Percentiles rank a stretch among this genome's conserved stretches.
These are phyloP conservation scores for Toxotes lorentzi DNA, from an alignment of 2,797 vertebrate species.

Conservation along the genomic window DNA sequence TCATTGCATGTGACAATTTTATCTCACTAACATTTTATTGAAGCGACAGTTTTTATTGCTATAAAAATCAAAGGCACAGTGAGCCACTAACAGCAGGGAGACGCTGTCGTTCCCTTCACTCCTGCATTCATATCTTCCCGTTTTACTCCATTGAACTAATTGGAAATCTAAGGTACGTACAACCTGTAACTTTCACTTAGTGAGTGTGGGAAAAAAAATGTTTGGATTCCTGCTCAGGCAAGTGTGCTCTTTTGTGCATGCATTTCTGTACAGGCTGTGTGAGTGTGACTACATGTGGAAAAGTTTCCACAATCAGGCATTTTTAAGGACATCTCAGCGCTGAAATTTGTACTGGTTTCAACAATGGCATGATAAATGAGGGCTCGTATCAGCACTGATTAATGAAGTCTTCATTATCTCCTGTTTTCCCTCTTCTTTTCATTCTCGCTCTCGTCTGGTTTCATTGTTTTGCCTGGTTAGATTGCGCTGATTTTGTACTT, in stretches of 20 bases:
- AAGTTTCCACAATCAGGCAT: slow-evolving; percentile 63
- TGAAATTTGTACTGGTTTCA: slow-evolving; percentile 67
- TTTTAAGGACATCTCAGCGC: slow-evolving; percentile 66
- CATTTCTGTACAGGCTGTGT: slow-evolving; percentile 29
- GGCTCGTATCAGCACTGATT: slow-evolving; percentile 71
- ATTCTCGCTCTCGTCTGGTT: slow-evolving; percentile 44
- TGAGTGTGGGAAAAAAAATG: slow-evolving; percentile 4
- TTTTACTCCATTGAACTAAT: slow-evolving; percentile 49
- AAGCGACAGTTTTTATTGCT: slow-evolving; percentile 43
- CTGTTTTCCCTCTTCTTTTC: slow-evolving; percentile 68
- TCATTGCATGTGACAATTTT: slow-evolving; percentile 52
- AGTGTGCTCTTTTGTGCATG: slow-evolving; percentile 7
- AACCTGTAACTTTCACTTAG: slow-evolving; percentile 44
- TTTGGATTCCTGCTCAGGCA: slow-evolving; percentile 19
- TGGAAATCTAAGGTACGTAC: slow-evolving; percentile 37
- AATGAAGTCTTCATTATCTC: slow-evolving; percentile 82
- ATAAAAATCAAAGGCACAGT: slow-evolving; percentile 54
- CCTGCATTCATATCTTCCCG: slow-evolving; percentile 23
- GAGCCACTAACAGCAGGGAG: slow-evolving; percentile 48
- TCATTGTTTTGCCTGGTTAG: slow-evolving; percentile 66
- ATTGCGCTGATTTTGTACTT: slow-evolving; percentile 69
- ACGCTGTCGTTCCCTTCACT: slow-evolving; percentile 12
- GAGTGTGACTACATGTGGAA: slow-evolving; percentile 34
- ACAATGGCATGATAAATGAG: slow-evolving; percentile 75
- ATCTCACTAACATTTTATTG: slow-evolving; percentile 61